phyloP scores from a whole-genome alignment of 2,113 vertebrate genomes.

The Pelecanoides urinatrix region DNA sequence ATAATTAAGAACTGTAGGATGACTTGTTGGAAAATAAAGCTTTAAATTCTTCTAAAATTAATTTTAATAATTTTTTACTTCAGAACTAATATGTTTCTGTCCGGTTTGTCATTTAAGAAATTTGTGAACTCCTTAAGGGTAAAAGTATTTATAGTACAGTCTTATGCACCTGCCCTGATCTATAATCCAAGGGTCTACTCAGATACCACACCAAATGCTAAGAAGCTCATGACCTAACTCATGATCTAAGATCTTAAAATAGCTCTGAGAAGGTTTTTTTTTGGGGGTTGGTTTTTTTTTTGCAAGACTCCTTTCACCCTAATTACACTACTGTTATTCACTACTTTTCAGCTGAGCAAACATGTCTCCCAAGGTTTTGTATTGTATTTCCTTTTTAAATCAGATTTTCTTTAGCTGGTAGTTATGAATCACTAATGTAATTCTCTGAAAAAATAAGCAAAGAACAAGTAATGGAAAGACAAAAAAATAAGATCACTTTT shows the following conservation, averaged over 20 bases:
- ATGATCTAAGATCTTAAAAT: conserved; percentile 83
- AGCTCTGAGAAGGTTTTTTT: conserved; percentile 33
- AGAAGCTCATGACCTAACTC: conserved; percentile 67
- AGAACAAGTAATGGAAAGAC: neutral
- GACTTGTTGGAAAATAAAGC: neutral
- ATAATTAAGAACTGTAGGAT: neutral
- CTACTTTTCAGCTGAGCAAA: neutral
- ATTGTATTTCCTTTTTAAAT: neutral
- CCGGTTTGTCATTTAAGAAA: conserved; percentile 4
- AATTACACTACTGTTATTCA: neutral
- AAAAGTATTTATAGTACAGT: conserved; percentile 84
- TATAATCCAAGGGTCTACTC: conserved; percentile 78
- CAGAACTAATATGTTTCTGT: neutral
- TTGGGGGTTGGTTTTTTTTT: neutral
- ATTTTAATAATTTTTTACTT: neutral
- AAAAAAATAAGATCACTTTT: neutral
- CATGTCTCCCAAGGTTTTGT: neutral
- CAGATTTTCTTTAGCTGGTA: neutral
- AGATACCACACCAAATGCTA: conserved; percentile 72
- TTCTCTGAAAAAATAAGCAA: neutral
- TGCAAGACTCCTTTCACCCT: neutral
- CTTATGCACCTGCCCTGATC: conserved; percentile 86
- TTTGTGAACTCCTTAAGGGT: conserved; percentile 69
- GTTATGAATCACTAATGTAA: neutral
- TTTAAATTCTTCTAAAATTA: neutral